These are phyloP conservation scores for Sebastes matsubarae DNA, from an alignment of 2,797 vertebrate species.

Conservation along the genomic window DNA sequence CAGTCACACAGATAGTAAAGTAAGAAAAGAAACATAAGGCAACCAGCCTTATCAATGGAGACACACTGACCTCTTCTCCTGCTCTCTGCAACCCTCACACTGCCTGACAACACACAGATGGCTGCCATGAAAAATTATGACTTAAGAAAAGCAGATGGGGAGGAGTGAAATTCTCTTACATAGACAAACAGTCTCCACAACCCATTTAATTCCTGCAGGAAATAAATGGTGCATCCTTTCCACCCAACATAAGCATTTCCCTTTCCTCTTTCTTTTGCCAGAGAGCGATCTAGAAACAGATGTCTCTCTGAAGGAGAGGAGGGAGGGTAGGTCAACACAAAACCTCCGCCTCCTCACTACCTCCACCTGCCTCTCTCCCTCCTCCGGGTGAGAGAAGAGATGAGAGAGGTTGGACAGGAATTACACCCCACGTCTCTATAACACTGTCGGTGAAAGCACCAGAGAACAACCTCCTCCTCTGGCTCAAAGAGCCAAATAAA, in stretches of 20 bases:
- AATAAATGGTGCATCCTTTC: conserved; percentile 54
- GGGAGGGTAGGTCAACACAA: conserved; percentile 35
- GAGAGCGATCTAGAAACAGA: conserved; percentile 36
- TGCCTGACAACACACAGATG: conserved; percentile 58
- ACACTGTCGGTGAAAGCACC: not conserved
- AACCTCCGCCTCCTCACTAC: conserved; percentile 26
- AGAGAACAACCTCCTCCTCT: not conserved
- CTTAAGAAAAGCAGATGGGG: conserved; percentile 42
- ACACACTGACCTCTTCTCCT: conserved; percentile 24
- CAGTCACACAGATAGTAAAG: not conserved
- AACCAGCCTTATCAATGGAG: conserved; percentile 36
- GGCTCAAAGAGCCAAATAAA: conserved; percentile 14
- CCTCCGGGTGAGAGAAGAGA: conserved; percentile 11
- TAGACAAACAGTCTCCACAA: conserved; percentile 36
- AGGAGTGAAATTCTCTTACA: conserved; percentile 19
- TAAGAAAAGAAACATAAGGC: not conserved
- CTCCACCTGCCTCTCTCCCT: conserved; percentile 42
- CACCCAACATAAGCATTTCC: conserved; percentile 10
- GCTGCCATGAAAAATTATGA: conserved; percentile 58
- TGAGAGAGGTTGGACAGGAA: conserved; percentile 7
- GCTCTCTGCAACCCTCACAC: conserved; percentile 1
- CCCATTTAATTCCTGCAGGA: conserved; percentile 49
- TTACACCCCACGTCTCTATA: not conserved
- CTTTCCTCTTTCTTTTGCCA: conserved; percentile 9
- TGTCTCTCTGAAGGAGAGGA: conserved; percentile 18